Base-by-base conservation (phyloP, 2,888 invertebrate species). In the Smittia aterrima region DNA sequence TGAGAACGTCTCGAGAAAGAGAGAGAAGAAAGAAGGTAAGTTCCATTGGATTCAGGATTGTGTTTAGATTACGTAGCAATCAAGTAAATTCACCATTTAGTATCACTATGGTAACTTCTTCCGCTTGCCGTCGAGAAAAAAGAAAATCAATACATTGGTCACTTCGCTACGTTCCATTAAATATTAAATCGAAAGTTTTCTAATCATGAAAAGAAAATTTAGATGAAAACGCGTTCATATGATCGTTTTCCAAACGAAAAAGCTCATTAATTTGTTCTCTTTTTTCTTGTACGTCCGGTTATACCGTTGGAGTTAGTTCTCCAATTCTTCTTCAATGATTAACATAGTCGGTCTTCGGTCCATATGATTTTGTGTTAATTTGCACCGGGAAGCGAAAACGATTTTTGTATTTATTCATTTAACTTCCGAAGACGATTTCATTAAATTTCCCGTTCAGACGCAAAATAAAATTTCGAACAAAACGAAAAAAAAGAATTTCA, bases 181-280 rank as follows among this genome's bases (percentile, higher is more conserved):
- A 62, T 16, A 62, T 62, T 22, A 62, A 62, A 62, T 3, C 62
- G 62, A 62, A 62, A 62, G 62, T 20, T 24, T 24, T 62, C 18
- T 53, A 53, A 53, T 53, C 18, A 53, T 53, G 53, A 53, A 53
- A 53, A 53, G 53, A 53, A 13, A 53, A 53, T 53, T 16, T 4
- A 32, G 32, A 32, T 32, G 32, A 32, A 32, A 32, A 32, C 32
- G 32, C 9, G 32, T 32, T 32, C 32, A 32, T 9, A 32, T 32
- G 9, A 58, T 18, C 58, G 58, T 58, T 58, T 58, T 58, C 58
- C 58, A 22, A 58, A 58, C 16, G 47, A 47, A 47, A 47, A 11
- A 47, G 7, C 47, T 3, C 47, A 47, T 22, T 58, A 58, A 58
- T 58, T 58, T 2, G 22, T 22, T 58, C 13, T 58, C 6, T 58